Conservation (phyloP, 2,113 vertebrate genomes). For the Myanophis thanlyinensis region DNA sequence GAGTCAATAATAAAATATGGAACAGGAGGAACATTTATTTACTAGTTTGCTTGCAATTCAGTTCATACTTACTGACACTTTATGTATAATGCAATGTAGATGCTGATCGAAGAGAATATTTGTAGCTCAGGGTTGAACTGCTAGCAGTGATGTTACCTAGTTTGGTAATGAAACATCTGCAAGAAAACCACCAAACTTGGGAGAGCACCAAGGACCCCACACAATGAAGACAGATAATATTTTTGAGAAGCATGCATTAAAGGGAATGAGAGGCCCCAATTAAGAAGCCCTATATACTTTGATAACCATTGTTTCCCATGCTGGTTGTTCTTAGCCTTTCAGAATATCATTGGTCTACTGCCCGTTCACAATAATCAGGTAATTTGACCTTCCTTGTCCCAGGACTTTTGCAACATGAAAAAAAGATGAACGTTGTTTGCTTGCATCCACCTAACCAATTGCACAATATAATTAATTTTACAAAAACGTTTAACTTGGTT, state of each 20-base stretch:
- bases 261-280: neutral
- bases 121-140: neutral
- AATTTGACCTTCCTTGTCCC: neutral
- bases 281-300: neutral
- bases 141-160: neutral
- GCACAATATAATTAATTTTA: constrained; percentile 2
- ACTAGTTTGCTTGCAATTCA: neutral
- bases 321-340: neutral
- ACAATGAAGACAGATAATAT: neutral
- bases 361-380: neutral
- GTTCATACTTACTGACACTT: neutral
- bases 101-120: neutral
- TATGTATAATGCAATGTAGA: neutral
- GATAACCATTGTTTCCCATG: neutral
- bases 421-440: neutral
- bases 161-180: neutral
- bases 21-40: neutral
- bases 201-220: neutral
- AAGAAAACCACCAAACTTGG: neutral
- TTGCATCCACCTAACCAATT: neutral
- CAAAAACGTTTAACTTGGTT: neutral
- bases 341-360: neutral
- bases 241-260: neutral
- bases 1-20: neutral
- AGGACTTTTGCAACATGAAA: neutral